phyloP scores from a whole-genome alignment of 1,140 invertebrate species.

The Gonioctena quinquepunctata region DNA sequence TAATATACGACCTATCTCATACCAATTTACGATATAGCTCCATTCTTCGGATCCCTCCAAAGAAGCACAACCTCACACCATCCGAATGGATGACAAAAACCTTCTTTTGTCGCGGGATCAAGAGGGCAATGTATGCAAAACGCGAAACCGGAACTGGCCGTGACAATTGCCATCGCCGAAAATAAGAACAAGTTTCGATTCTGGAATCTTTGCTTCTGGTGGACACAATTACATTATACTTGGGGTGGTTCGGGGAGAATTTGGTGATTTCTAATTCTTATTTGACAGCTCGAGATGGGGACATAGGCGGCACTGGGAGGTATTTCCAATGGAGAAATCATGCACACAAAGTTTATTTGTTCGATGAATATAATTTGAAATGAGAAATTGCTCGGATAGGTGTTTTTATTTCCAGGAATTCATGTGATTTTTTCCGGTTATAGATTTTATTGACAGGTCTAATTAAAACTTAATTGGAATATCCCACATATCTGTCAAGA shows the following conservation, averaged over 20 bases:
- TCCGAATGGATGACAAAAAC: background rate
- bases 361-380: no score
- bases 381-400: no score
- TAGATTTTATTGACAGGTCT: no score
- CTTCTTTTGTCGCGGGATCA: background rate
- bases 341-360: no score
- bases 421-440: no score
- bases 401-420: no score
- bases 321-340: no score
- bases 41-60: background rate
- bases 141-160: slow-evolving; percentile 33
- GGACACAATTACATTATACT: slow-evolving; percentile 12
- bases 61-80: background rate
- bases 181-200: slow-evolving; percentile 39
- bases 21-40: background rate
- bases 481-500: no score
- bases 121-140: background rate
- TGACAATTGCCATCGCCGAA: slow-evolving; percentile 34
- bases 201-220: slow-evolving; percentile 25
- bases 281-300: slow-evolving; percentile 1
- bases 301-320: slow-evolving; percentile 1
- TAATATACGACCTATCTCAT: background rate
- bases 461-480: no score
- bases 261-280: slow-evolving; percentile 27
- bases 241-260: background rate